phyloP scores from a whole-genome alignment of 1,140 invertebrate genomes.

The Chrysomallon squamiferum region DNA sequence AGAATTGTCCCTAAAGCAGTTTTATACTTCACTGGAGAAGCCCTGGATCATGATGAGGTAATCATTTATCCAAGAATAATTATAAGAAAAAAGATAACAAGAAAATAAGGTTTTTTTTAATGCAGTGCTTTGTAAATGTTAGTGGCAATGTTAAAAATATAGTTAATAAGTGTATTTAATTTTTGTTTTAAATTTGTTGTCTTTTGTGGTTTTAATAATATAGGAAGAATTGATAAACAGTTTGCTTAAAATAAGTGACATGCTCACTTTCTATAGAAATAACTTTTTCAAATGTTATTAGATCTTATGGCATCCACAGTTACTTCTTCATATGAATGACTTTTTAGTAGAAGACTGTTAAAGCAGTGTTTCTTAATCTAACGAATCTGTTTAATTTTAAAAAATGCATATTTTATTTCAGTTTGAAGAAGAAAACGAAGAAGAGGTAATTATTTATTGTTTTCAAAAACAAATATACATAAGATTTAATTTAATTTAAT shows the following conservation, averaged over 20 bases:
- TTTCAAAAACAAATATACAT: background rate
- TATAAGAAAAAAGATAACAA: background rate
- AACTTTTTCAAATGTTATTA: too few species aligned
- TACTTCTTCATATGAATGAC: too few species aligned
- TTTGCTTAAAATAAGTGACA: too few species aligned
- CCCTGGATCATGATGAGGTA: conserved; percentile 58
- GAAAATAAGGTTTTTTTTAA: too few species aligned
- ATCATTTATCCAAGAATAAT: background rate
- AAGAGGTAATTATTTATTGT: conserved; percentile 28
- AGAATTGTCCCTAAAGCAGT: conserved; percentile 91
- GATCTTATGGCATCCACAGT: too few species aligned
- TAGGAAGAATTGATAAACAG: background rate
- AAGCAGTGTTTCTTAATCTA: conserved; percentile 11
- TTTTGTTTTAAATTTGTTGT: background rate
- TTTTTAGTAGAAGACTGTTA: too few species aligned
- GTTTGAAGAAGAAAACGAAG: conserved; percentile 50
- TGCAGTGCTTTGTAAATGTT: too few species aligned
- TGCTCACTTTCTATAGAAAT: too few species aligned
- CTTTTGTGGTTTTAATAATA: background rate
- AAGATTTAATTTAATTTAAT: background rate
- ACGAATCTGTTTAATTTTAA: too few species aligned
- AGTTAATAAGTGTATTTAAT: background rate
- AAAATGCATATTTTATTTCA: conserved; percentile 35
- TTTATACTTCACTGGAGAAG: conserved; percentile 86
- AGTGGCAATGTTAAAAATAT: background rate